Conservation (phyloP, 1,140 invertebrate genomes). For the Battus philenor region DNA sequence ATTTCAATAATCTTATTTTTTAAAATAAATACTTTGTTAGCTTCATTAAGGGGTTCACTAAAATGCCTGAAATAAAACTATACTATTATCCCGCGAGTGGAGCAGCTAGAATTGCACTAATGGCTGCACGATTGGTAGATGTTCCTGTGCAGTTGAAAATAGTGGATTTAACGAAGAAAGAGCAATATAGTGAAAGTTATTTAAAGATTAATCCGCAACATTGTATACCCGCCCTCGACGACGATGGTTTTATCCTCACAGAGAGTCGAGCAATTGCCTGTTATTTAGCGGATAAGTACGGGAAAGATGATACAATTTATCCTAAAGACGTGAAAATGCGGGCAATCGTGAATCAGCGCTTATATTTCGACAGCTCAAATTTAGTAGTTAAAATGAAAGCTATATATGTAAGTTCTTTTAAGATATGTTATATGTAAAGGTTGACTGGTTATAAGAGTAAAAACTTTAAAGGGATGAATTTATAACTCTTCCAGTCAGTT, state of each 20-base stretch:
- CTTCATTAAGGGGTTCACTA: no score
- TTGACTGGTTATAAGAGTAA: no score
- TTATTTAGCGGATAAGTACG: conserved; percentile 80
- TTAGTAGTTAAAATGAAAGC: conserved; percentile 79
- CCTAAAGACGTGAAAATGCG: conserved; percentile 78
- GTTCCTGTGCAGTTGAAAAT: conserved; percentile 79
- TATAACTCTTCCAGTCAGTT: no score
- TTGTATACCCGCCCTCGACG: conserved; percentile 79
- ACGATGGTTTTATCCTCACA: conserved; percentile 79
- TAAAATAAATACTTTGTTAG: no score
- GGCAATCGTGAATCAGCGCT: conserved; percentile 77
- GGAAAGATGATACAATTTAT: conserved; percentile 77
- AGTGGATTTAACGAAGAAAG: conserved; percentile 78
- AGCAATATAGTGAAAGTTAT: conserved; percentile 79
- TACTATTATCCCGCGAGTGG: conserved; percentile 83
- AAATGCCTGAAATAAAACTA: conserved; percentile 65
- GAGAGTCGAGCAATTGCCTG: conserved; percentile 79
- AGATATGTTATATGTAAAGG: no score
- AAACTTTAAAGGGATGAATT: no score
- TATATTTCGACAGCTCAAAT: conserved; percentile 80
- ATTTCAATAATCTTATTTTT: no score
- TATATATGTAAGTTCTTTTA: conserved; percentile 77
- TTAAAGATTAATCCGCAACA: conserved; percentile 82
- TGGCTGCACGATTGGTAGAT: conserved; percentile 80
- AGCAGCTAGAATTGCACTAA: conserved; percentile 80